phyloP scores from a whole-genome alignment of 2,113 vertebrate species.

The Sphyrna mokarran region DNA sequence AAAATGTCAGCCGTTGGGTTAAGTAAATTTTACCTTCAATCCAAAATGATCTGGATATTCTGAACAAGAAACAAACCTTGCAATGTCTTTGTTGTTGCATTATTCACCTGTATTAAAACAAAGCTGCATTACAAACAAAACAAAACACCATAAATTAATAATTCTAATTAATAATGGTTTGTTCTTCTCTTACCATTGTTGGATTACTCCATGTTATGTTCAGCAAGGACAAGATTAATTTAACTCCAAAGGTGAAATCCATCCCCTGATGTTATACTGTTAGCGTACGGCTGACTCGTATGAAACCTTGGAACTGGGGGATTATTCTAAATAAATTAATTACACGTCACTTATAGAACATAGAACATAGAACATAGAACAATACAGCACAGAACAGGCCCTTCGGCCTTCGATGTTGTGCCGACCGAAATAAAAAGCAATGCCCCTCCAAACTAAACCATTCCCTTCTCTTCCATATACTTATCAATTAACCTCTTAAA shows the following conservation, averaged over 20 bases:
- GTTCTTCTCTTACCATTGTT: constrained; percentile 2
- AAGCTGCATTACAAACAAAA: constrained; percentile 17
- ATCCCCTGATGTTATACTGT: neutral
- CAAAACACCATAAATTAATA: neutral
- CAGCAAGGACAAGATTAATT: neutral
- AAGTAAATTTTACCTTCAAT: constrained; percentile 26
- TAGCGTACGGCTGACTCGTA: neutral
- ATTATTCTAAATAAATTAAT: constrained; percentile 14
- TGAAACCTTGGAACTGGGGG: neutral
- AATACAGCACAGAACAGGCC: too few relatives aligned
- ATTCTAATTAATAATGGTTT: neutral
- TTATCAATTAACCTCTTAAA: too few relatives aligned
- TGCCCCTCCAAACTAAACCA: too few relatives aligned
- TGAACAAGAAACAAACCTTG: constrained; percentile 17
- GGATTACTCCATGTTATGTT: neutral
- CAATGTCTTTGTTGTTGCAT: constrained; percentile 11
- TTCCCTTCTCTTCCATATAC: too few relatives aligned
- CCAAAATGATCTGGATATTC: neutral
- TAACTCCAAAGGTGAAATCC: neutral
- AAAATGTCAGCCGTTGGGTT: neutral
- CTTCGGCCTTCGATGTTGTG: too few relatives aligned
- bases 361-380: too few relatives aligned
- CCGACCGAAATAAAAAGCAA: too few relatives aligned
- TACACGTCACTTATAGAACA: neutral
- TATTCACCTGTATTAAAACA: constrained; percentile 26